Conservation (phyloP, 2,113 vertebrate species). For the Ibidorhyncha struthersii region DNA sequence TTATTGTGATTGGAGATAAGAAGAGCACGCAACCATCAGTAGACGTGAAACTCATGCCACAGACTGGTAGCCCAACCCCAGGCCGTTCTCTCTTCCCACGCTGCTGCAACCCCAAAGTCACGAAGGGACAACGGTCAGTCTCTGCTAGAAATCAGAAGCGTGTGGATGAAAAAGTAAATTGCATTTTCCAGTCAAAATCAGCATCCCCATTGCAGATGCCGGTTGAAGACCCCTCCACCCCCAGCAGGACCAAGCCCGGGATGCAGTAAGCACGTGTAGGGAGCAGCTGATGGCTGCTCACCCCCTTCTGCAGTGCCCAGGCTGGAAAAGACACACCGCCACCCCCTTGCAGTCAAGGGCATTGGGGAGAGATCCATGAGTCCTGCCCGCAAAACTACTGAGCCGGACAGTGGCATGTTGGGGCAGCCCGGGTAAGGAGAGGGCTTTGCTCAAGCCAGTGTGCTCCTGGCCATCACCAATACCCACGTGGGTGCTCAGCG, state of each 20-base stretch:
- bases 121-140: rapidly evolving
- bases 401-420: too few relatives aligned
- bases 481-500: background rate
- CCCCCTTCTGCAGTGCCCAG: background rate
- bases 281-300: background rate
- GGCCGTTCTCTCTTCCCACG: background rate
- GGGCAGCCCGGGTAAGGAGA: background rate
- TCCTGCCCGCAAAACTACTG: background rate
- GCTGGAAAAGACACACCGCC: background rate
- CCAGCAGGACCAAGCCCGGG: background rate
- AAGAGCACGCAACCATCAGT: background rate
- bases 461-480: background rate
- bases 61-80: too few relatives aligned
- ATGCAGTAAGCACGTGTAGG: background rate
- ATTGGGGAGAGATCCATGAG: background rate
- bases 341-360: background rate
- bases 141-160: background rate
- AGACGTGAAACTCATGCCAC: background rate
- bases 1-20: background rate
- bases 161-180: background rate
- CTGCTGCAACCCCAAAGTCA: background rate
- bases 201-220: background rate
- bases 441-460: background rate
- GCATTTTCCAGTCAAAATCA: background rate
- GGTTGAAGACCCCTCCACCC: too few relatives aligned